Evolutionary conservation across 2,888 invertebrate genomes (phyloP).

Genomic region (Drosophila mercatorum): DNA sequence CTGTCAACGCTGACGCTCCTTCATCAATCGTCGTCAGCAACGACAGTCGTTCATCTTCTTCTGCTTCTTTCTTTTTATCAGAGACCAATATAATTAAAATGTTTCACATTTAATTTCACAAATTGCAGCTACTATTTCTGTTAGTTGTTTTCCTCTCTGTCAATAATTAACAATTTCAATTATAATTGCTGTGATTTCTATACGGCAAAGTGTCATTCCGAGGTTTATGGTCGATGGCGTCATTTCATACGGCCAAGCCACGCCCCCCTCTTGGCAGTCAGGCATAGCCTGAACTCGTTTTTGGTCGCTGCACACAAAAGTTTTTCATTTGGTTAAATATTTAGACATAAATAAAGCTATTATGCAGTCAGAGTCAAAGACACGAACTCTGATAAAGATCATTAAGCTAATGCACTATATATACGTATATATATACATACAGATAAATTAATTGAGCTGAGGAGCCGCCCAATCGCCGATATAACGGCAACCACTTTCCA

Average conservation of each 20-base stretch:
- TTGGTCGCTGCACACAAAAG: slow-evolving; percentile 55
- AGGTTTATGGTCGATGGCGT: slow-evolving; percentile 32
- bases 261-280: slow-evolving; percentile 22
- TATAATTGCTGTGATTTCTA: slow-evolving; percentile 62
- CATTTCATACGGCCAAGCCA: slow-evolving; percentile 11
- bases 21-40: slow-evolving; percentile 52
- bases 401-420: slow-evolving; percentile 33
- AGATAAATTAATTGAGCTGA: slow-evolving; percentile 17
- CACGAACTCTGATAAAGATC: slow-evolving; percentile 36
- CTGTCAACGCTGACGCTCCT: slow-evolving; percentile 54
- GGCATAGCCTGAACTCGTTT: slow-evolving; percentile 73
- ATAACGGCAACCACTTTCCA: slow-evolving; percentile 65
- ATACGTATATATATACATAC: neutral
- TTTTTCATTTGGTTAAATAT: slow-evolving; percentile 15
- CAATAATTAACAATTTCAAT: slow-evolving; percentile 42
- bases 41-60: neutral
- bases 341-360: slow-evolving; percentile 2
- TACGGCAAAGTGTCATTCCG: slow-evolving; percentile 45
- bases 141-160: slow-evolving; percentile 12
- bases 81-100: slow-evolving; percentile 69
- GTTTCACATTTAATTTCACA: slow-evolving; percentile 50
- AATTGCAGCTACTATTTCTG: slow-evolving; percentile 10
- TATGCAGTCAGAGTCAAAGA: slow-evolving; percentile 38
- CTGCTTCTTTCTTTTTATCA: slow-evolving; percentile 23
- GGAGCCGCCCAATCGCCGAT: slow-evolving; percentile 16